Evolutionary conservation across 2,113 vertebrate species (phyloP).

Genomic region (Antigone vipio): DNA sequence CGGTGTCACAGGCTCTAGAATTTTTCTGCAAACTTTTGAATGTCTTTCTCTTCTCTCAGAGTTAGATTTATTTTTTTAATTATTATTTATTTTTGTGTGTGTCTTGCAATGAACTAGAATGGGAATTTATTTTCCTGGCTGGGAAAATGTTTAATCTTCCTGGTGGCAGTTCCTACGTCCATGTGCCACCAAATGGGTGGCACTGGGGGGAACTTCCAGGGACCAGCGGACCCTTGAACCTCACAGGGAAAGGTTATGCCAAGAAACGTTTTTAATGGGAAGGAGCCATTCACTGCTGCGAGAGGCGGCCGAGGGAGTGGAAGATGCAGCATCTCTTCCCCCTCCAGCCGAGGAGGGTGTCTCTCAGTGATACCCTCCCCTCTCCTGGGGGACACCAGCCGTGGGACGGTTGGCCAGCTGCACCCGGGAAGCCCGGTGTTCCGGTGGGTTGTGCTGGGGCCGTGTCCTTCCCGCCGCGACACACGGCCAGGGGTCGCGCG

Average conservation of each 20-base stretch:
- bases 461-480: too few species aligned
- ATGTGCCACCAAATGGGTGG: background rate
- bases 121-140: background rate
- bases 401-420: background rate
- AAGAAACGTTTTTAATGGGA: background rate
- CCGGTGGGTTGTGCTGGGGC: background rate
- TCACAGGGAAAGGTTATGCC: background rate
- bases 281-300: background rate
- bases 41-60: background rate
- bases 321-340: background rate
- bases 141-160: background rate
- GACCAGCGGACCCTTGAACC: background rate
- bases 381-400: background rate
- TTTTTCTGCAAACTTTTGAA: background rate
- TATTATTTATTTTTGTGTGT: too few species aligned
- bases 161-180: background rate
- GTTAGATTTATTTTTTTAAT: background rate
- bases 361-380: background rate
- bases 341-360: background rate
- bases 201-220: background rate
- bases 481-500: too few species aligned
- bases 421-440: fast-evolving
- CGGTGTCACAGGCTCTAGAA: background rate
- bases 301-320: background rate
- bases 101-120: background rate